Evolutionary conservation across 2,113 vertebrate genomes (phyloP), one percentile per base, ranked within the genome.

Genomic region (Erythrolamprus reginae): DNA sequence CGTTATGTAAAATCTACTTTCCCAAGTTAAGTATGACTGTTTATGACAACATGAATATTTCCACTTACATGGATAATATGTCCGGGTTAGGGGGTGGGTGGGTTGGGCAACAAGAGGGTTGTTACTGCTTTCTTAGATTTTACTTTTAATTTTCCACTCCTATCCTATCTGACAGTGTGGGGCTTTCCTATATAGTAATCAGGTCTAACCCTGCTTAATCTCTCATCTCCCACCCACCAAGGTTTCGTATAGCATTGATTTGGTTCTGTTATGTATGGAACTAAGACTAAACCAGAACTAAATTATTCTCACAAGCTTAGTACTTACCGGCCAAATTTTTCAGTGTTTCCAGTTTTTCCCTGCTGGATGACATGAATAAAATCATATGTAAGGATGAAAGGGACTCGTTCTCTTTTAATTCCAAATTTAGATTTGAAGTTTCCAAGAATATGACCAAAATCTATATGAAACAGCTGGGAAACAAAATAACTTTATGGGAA

Each of bases 381-480:
- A 97, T 99, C 99, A 86, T 99, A 99, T 10, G 99, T 99, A 93
- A 99, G 98, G 97, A 99, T 99, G 94, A 99, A 99, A 90, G 99
- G 99, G 89, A 99, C 99, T 2, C 99, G 98, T 94, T 99, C 99
- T 95, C 99, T 98, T 97, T 99, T 99, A 97, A 99, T 99, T 94
- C 99, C 99, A 95, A 99, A 99, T 96, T 99, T 99, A 84, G 99
- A 99, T 92, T 99, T 99, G 95, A 99, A 99, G 97, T 99, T 99
- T 90, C 99, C 99, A 95, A 99, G 97, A 96, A 99, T 99, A 96
- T 99, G 99, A 50, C 99, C 99, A 93, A 99, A 99, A 96, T 99
- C 99, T 93, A 99, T 99, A 96, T 99, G 99, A 95, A 99, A 99
- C 87, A 99, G 98, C 99, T 99, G 94, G 42, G 90, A 93, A 92